A percentile compares a stretch with the other conserved stretches of the same genome.
Conservation (phyloP, 92 coral and sea anemone genomes). For the Epizoanthus illoricatus region DNA sequence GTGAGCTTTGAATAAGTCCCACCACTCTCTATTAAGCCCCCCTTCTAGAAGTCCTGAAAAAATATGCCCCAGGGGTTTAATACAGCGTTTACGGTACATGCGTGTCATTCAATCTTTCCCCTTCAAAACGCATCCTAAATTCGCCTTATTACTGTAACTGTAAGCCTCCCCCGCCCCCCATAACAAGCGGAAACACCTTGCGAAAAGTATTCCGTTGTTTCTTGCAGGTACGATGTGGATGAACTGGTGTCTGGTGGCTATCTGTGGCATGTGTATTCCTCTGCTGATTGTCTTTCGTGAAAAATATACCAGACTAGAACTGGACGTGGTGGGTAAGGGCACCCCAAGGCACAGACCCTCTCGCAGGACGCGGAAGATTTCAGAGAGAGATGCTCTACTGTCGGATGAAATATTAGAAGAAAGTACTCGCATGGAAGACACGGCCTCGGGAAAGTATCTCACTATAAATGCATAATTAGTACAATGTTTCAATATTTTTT, state of each 20-base stretch:
- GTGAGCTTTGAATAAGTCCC: no score
- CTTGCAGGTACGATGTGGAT: conserved; percentile 84
- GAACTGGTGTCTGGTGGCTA: conserved; percentile 90
- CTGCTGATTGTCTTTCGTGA: conserved; percentile 72
- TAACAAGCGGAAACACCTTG: no score
- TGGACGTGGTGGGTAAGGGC: conserved; percentile 53
- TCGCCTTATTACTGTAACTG: no score
- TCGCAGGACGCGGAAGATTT: background rate
- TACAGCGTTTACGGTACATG: no score
- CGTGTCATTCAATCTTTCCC: no score
- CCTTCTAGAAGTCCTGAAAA: no score
- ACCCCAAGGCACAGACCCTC: background rate
- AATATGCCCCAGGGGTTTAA: no score
- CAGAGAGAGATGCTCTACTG: conserved; percentile 26
- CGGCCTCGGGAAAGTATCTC: background rate
- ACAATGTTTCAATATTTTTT: no score
- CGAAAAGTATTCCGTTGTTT: no score
- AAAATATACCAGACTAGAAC: conserved; percentile 62
- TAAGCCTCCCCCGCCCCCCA: no score
- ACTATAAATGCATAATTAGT: conserved; percentile 12
- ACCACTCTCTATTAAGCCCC: no score
- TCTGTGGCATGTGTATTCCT: conserved; percentile 80
- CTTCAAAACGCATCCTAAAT: no score
- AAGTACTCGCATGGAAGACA: conserved; percentile 11
- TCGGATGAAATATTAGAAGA: conserved; percentile 8